These are phyloP conservation scores for Myotis daubentonii DNA, from an alignment of 2,797 vertebrate species.

Conservation along the genomic window DNA sequence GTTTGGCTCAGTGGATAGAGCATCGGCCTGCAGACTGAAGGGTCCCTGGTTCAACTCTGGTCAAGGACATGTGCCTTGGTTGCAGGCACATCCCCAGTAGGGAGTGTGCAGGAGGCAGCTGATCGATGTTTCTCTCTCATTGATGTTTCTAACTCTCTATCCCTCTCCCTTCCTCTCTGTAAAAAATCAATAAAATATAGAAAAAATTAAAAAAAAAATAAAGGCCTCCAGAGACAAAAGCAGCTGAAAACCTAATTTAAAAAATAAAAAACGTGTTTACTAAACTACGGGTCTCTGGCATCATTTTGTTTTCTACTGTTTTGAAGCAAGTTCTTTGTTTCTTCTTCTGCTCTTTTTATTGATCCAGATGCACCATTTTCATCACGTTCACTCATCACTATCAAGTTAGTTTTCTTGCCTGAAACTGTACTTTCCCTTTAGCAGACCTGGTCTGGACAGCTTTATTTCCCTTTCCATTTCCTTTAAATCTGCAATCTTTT, in stretches of 20 bases:
- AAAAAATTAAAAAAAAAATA: too few species aligned
- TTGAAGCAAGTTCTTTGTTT: slow-evolving; percentile 89
- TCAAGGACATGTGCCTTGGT: too few species aligned
- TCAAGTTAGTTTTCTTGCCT: slow-evolving; percentile 97
- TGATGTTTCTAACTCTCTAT: too few species aligned
- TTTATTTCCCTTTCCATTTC: slow-evolving; percentile 79
- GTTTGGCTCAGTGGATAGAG: too few species aligned
- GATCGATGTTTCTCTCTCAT: too few species aligned
- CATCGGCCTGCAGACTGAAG: too few species aligned
- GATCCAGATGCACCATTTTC: slow-evolving; percentile 81
- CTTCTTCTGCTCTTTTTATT: slow-evolving; percentile 89
- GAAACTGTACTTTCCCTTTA: slow-evolving; percentile 90
- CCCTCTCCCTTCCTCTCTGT: too few species aligned
- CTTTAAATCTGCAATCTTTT: slow-evolving; percentile 87
- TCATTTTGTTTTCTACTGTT: slow-evolving; percentile 95
- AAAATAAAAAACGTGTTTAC: slow-evolving; percentile 71
- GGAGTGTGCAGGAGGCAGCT: too few species aligned
- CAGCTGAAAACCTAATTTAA: slow-evolving; percentile 83
- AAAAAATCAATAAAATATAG: too few species aligned
- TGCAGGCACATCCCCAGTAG: too few species aligned
- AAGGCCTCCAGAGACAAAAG: slow-evolving; percentile 82
- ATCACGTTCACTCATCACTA: slow-evolving; percentile 87
- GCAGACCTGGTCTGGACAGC: slow-evolving; percentile 87
- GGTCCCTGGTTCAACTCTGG: too few species aligned
- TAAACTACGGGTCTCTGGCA: slow-evolving; percentile 87